Evolutionary conservation across 53 echinoderm and acorn worm species (phyloP).

Genomic region (Hippasteria phrygiana): DNA sequence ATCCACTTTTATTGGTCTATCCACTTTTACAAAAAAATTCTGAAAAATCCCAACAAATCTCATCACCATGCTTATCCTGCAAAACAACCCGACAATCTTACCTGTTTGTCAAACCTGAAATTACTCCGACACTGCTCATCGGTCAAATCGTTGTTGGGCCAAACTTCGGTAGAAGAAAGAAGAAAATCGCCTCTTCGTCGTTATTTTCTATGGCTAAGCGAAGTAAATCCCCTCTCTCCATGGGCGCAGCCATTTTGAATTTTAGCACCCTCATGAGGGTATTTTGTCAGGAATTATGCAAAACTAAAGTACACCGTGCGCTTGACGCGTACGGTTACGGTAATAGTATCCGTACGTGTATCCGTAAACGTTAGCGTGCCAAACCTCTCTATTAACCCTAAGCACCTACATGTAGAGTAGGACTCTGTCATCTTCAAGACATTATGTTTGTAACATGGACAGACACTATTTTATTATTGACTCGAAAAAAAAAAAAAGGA

Average conservation of each 20-base stretch:
- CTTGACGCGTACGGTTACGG: slow-evolving; percentile 10
- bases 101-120: slow-evolving; percentile 45
- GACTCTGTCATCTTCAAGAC: no score
- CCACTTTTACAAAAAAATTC: no score
- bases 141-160: slow-evolving; percentile 26
- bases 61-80: not conserved
- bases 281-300: not conserved
- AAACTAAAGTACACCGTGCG: not conserved
- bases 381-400: no score
- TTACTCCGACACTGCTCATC: slow-evolving; percentile 47
- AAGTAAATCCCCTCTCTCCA: slow-evolving; percentile 17
- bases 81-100: not conserved
- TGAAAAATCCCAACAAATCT: no score
- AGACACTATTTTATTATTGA: no score
- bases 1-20: no score
- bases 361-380: no score
- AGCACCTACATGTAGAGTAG: no score
- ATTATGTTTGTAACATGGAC: no score
- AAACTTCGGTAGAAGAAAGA: slow-evolving; percentile 12
- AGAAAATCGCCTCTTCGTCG: slow-evolving; percentile 30
- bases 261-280: not conserved
- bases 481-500: no score
- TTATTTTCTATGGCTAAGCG: slow-evolving; percentile 45
- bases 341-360: slow-evolving; percentile 8
- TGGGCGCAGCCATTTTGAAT: slow-evolving; percentile 47